A percentile compares a stretch with the other conserved stretches of the same genome.
Conservation (phyloP, 23 tunicate species). For the Ascidia mentula region DNA sequence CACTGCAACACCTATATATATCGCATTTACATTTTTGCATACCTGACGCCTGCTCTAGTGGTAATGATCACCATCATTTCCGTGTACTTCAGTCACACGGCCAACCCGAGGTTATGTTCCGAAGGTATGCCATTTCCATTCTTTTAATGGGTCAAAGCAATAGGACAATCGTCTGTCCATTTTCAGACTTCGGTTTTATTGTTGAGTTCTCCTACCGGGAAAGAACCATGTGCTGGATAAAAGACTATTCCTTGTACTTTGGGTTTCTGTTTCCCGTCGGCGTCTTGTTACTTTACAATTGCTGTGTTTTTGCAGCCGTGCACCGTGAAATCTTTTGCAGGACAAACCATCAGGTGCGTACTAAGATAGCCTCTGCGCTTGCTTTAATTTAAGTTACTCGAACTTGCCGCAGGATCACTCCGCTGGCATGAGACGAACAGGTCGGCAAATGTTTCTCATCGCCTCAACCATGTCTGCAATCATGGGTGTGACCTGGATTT, state of each 20-base stretch:
- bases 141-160: too few species aligned
- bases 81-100: neutral
- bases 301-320: neutral
- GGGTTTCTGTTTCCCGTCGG: constrained; percentile 4
- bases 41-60: neutral
- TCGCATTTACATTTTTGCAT: neutral
- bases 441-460: neutral
- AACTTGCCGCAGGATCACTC: neutral
- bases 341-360: constrained; percentile 10
- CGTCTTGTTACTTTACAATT: neutral
- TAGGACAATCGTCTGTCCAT: too few species aligned
- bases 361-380: neutral
- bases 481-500: constrained; percentile 20
- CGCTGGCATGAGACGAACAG: neutral
- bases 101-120: neutral
- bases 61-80: neutral
- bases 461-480: constrained; percentile 9
- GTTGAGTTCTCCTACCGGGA: neutral
- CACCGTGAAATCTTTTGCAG: neutral
- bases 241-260: neutral
- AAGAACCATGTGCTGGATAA: constrained; percentile 5
- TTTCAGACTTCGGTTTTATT: too few species aligned
- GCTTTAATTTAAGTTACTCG: neutral
- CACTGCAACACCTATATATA: neutral
- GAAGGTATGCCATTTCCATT: neutral